A percentile compares a stretch with the other conserved stretches of the same genome.
Evolutionary conservation across 1,140 invertebrate genomes (phyloP).

Genomic region (Ips typographus): DNA sequence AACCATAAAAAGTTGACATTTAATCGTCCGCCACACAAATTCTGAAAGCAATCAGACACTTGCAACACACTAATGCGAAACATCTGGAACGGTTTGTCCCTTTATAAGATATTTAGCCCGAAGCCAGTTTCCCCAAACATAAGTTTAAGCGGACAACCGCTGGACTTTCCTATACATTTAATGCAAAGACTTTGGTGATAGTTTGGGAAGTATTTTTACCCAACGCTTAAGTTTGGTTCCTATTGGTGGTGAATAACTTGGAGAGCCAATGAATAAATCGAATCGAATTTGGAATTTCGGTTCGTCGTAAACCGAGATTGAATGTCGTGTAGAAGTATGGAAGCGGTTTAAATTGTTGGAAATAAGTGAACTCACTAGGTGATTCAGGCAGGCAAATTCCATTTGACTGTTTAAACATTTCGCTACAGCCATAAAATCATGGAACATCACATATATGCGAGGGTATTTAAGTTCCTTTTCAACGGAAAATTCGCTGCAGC

Average conservation of each 20-base stretch:
- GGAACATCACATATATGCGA: constrained; percentile 5
- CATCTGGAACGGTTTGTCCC: background rate
- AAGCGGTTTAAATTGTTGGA: background rate
- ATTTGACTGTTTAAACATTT: constrained; percentile 17
- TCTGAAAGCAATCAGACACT: too few relatives aligned
- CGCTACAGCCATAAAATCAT: constrained; percentile 13
- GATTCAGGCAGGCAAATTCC: constrained; percentile 1
- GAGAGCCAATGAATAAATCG: too few relatives aligned
- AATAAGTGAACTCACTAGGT: background rate
- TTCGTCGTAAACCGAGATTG: too few relatives aligned
- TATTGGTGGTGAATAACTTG: too few relatives aligned
- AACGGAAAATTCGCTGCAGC: constrained; percentile 13
- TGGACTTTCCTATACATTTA: background rate
- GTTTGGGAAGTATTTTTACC: background rate
- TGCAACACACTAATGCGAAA: too few relatives aligned
- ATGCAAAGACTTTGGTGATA: background rate
- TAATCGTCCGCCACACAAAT: too few relatives aligned
- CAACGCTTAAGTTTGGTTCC: too few relatives aligned
- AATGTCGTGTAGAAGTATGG: too few relatives aligned
- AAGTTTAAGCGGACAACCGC: background rate
- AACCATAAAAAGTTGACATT: too few relatives aligned
- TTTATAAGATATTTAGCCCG: background rate
- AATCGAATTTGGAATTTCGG: too few relatives aligned
- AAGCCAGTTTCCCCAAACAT: constrained; percentile 3
- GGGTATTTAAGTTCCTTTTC: constrained; percentile 23